Evolutionary conservation across 2,797 vertebrate species (phyloP).

Genomic region (Hemibagrus guttatus): DNA sequence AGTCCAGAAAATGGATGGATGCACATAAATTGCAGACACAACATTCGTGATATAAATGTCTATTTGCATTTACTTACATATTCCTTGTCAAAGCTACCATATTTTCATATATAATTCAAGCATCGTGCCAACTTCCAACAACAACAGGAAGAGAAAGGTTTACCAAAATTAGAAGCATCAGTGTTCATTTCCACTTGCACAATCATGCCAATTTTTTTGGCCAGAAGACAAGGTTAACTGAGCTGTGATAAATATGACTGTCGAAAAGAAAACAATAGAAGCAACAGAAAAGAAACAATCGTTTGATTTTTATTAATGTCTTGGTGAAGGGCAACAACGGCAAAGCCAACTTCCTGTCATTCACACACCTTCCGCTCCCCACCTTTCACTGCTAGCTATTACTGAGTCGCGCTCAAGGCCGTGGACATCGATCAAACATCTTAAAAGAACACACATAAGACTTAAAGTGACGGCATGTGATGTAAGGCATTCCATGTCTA

Average conservation of each 20-base stretch:
- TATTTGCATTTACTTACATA: background rate
- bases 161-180: background rate
- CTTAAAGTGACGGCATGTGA: background rate
- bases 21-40: background rate
- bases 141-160: constrained; percentile 5
- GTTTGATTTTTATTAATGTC: constrained; percentile 18
- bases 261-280: constrained; percentile 41
- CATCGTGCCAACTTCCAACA: background rate
- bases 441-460: background rate
- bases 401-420: background rate
- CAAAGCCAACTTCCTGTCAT: constrained; percentile 49
- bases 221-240: constrained; percentile 25
- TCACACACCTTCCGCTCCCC: constrained; percentile 42
- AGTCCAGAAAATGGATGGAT: too few relatives aligned
- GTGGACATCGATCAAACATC: background rate
- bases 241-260: background rate
- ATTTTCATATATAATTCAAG: background rate
- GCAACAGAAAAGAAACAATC: constrained; percentile 19
- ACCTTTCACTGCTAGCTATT: background rate
- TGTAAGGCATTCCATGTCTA: background rate
- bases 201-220: constrained; percentile 21
- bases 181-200: background rate
- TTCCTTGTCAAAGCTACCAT: background rate
- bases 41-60: background rate
- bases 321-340: background rate